Evolutionary conservation across 2,888 invertebrate species (phyloP), one percentile per base, ranked within the genome.

Genomic region (Caenorhabditis virilis): DNA sequence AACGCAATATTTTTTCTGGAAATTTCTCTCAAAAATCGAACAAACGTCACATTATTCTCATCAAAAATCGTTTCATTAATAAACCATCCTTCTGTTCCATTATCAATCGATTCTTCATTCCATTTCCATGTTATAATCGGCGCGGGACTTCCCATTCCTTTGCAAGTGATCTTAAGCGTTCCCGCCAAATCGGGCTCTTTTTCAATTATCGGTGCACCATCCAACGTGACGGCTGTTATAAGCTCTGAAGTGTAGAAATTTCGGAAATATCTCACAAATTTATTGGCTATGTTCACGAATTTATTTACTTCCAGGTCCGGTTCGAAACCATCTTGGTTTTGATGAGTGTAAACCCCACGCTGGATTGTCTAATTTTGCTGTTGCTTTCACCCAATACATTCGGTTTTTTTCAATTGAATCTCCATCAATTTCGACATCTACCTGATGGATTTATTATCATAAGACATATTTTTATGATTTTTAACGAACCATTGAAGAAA

Each of bases 351-450:
- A 47, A 15, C 62, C 52, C 45, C 74, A 56, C 13, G 69, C 42
- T 2, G 66, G 69, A 30, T 71, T 66, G 18, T 49, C 56, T 42
- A 71, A 18, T 23, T 49, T 45, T 15, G 67, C 66, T 5, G 74
- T 65, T 47, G 69, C 59, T 22, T 69, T 65, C 25, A 74, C 56
- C 74, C 74, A 74, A 38, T 74, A 72, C 53, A 64, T 66, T 35
- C 51, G 51, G 46, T 64, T 64, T 18, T 49, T 59, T 22, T 63
- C 52, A 33, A 74, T 42, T 6, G 54, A 48, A 35, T 56, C 53
- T 4, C 71, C 69, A 33, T 60, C 68, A 45, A 65, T 64, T 51
- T 55, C 53, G 27, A 72, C 51, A 41, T 59, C 57, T 43, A 68
- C 62, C 68, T 71, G 54, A 11, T 16, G 46, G 13, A 30, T 30